Evolutionary conservation across 2,113 vertebrate species (phyloP).

Genomic region (Cephalopholis sonnerati): DNA sequence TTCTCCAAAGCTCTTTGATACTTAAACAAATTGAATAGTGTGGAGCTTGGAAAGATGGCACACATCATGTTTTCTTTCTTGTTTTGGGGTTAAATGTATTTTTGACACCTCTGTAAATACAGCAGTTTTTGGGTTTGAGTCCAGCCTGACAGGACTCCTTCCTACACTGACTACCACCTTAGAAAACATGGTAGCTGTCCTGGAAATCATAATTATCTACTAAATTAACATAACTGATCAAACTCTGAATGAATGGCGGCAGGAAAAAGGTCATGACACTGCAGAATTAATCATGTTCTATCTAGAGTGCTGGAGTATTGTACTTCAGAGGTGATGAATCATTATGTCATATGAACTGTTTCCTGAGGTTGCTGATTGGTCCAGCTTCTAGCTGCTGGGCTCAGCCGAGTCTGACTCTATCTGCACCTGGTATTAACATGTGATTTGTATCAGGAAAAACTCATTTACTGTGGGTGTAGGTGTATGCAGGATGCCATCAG

Average conservation of each 20-base stretch:
- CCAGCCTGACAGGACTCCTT: not conserved
- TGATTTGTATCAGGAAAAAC: not conserved
- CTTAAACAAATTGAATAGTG: too few relatives aligned
- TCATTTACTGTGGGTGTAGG: not conserved
- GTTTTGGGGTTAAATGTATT: too few relatives aligned
- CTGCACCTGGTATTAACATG: not conserved
- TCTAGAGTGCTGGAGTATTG: not conserved
- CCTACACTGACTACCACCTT: too few relatives aligned
- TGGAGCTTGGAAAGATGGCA: too few relatives aligned
- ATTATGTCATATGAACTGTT: not conserved
- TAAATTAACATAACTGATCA: too few relatives aligned
- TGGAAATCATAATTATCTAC: not conserved
- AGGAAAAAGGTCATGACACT: not conserved
- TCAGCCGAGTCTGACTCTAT: not conserved
- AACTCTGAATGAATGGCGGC: not conserved
- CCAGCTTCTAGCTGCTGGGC: not conserved
- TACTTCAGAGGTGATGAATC: not conserved
- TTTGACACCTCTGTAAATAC: too few relatives aligned
- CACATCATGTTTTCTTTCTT: too few relatives aligned
- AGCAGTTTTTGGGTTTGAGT: not conserved
- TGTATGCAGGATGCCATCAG: not conserved
- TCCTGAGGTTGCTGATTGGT: conserved; percentile 2
- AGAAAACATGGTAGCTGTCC: too few relatives aligned
- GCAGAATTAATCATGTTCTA: not conserved
- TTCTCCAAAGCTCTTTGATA: too few relatives aligned